Percentiles rank a stretch among this genome's conserved stretches.
Conservation (phyloP, 2,888 invertebrate species). For the Agrilus biguttatus region DNA sequence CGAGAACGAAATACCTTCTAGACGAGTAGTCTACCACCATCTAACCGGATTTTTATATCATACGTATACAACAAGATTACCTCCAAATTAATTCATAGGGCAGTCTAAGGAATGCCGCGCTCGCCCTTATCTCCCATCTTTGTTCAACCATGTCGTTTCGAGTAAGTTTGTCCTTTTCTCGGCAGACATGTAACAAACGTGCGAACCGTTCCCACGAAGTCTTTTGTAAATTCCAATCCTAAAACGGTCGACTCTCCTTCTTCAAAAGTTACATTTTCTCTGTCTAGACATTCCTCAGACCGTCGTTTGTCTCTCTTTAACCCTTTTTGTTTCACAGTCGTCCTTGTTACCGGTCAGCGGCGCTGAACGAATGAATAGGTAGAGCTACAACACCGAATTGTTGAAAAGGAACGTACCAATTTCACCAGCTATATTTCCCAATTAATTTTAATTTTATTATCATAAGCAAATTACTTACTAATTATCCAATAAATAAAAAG, state of each 20-base stretch:
- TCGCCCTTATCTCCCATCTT: slow-evolving; percentile 9
- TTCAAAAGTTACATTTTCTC: slow-evolving; percentile 17
- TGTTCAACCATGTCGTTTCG: slow-evolving; percentile 7
- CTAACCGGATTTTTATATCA: slow-evolving; percentile 6
- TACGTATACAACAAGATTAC: slow-evolving; percentile 11
- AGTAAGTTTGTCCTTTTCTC: slow-evolving; percentile 10
- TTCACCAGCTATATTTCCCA: neutral
- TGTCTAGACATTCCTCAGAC: slow-evolving; percentile 26
- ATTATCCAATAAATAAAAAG: too few relatives aligned
- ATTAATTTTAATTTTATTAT: too few relatives aligned
- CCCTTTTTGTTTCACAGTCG: slow-evolving; percentile 7
- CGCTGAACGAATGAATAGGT: slow-evolving; percentile 10
- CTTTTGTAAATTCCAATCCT: slow-evolving; percentile 29
- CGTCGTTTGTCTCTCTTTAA: slow-evolving; percentile 9
- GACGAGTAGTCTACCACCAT: slow-evolving; percentile 14
- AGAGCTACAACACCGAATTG: slow-evolving; percentile 5
- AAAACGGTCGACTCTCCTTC: slow-evolving; percentile 21
- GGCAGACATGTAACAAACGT: slow-evolving; percentile 15
- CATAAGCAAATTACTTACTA: too few relatives aligned
- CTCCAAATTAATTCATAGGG: slow-evolving; percentile 21
- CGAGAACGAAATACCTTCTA: slow-evolving; percentile 3
- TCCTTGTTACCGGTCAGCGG: slow-evolving; percentile 7
- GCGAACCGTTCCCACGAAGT: slow-evolving; percentile 30
- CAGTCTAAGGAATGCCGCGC: slow-evolving; percentile 20
- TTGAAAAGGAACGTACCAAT: neutral